phyloP scores from a whole-genome alignment of 2,888 invertebrate genomes.

The Endotricha flammealis region DNA sequence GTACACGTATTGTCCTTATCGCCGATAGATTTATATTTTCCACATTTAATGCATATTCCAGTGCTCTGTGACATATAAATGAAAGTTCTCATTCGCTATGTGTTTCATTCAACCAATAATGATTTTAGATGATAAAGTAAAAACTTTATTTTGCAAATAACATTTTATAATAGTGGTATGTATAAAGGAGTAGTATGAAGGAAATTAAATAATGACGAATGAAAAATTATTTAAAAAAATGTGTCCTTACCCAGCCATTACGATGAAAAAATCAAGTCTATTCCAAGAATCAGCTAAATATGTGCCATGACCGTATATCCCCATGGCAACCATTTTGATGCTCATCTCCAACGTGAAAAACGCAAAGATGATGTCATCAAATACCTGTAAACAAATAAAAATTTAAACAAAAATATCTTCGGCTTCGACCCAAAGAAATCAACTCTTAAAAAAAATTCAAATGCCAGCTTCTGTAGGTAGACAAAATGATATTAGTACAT shows the following conservation, averaged over 20 bases:
- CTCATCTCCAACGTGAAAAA: slow-evolving; percentile 99
- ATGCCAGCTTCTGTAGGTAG: too few relatives aligned
- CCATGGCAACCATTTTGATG: slow-evolving; percentile 99
- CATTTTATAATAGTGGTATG: too few relatives aligned
- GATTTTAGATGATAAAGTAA: too few relatives aligned
- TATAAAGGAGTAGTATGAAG: too few relatives aligned
- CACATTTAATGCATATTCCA: slow-evolving; percentile 95
- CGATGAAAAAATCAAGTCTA: slow-evolving; percentile 98
- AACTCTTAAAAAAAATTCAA: too few relatives aligned
- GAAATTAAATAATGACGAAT: not conserved
- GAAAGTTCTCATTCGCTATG: too few relatives aligned
- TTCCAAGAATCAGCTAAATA: slow-evolving; percentile 99
- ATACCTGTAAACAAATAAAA: slow-evolving; percentile 80
- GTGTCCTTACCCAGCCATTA: slow-evolving; percentile 94
- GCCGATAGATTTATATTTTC: slow-evolving; percentile 99
- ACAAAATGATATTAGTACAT: too few relatives aligned
- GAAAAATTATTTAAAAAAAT: too few relatives aligned
- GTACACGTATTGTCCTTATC: slow-evolving; percentile 97
- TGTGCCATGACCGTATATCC: slow-evolving; percentile 93
- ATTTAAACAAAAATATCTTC: too few relatives aligned
- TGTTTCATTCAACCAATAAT: too few relatives aligned
- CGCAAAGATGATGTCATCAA: slow-evolving; percentile 99
- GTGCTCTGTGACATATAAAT: slow-evolving; percentile 73
- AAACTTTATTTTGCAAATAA: too few relatives aligned
- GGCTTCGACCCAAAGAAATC: too few relatives aligned